Evolutionary conservation across 2,888 invertebrate genomes (phyloP).

Genomic region (Drosophila diplacantha): DNA sequence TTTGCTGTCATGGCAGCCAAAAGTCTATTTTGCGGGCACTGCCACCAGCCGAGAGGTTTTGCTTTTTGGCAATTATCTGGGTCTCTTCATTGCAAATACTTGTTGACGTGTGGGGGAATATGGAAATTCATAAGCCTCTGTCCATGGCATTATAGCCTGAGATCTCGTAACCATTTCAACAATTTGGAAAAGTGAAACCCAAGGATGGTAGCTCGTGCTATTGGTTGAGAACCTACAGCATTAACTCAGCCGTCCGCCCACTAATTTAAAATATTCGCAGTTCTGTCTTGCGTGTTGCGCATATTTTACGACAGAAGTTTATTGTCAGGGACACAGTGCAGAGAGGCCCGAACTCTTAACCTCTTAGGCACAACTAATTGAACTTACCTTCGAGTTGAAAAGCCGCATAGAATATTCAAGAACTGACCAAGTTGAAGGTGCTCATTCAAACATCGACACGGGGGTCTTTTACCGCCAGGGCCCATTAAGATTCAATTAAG

Average conservation of each 20-base stretch:
- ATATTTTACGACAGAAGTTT: constrained; percentile 58
- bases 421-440: constrained; percentile 46
- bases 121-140: constrained; percentile 10
- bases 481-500: constrained; percentile 61
- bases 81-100: constrained; percentile 27
- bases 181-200: constrained; percentile 16
- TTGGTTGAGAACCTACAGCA: constrained; percentile 26
- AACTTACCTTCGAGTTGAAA: constrained; percentile 59
- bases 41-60: constrained; percentile 35
- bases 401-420: constrained; percentile 46
- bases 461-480: constrained; percentile 27
- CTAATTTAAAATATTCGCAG: constrained; percentile 12
- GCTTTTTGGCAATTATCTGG: constrained; percentile 33
- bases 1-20: constrained; percentile 42
- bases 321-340: constrained; percentile 44
- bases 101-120: constrained; percentile 32
- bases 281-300: constrained; percentile 57
- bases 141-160: background rate
- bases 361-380: constrained; percentile 44
- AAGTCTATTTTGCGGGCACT: constrained; percentile 5
- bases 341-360: constrained; percentile 21
- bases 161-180: constrained; percentile 5
- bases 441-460: constrained; percentile 44
- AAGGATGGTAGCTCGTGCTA: constrained; percentile 19
- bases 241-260: constrained; percentile 9